Percentiles rank a stretch among this genome's conserved stretches.
Conservation (phyloP, 2,888 invertebrate species). For the Sarcophaga variegata region DNA sequence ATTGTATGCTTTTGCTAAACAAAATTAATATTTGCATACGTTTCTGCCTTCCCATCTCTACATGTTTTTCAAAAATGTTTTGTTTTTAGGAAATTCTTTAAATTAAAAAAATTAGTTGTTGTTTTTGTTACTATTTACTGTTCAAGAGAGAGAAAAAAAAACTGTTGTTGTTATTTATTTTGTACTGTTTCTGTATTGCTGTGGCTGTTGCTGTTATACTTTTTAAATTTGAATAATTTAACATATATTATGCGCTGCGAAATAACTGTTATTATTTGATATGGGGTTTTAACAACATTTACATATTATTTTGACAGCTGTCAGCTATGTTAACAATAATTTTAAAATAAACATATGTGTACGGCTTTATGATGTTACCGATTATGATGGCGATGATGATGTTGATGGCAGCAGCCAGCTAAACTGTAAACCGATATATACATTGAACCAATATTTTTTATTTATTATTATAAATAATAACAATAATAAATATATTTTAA, state of each 20-base stretch:
- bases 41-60: neutral
- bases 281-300: slow-evolving; percentile 65
- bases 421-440: neutral
- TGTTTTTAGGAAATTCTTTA: neutral
- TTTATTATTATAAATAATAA: neutral
- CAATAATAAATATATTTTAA: neutral
- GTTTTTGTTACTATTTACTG: slow-evolving; percentile 3
- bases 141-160: neutral
- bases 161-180: slow-evolving; percentile 27
- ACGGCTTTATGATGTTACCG: slow-evolving; percentile 19
- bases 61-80: neutral
- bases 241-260: slow-evolving; percentile 52
- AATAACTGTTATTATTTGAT: slow-evolving; percentile 62
- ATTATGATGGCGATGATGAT: too few relatives aligned
- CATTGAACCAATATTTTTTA: neutral
- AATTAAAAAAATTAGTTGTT: slow-evolving; percentile 33
- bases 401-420: neutral
- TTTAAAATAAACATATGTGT: slow-evolving; percentile 60
- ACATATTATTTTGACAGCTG: slow-evolving; percentile 70
- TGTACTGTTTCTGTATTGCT: slow-evolving; percentile 8
- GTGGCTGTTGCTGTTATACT: neutral
- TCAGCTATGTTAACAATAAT: slow-evolving; percentile 67
- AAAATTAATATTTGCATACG: slow-evolving; percentile 20
- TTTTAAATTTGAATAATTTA: slow-evolving; percentile 55
- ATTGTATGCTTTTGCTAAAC: neutral